Evolutionary conservation across 2,888 invertebrate genomes (phyloP).

Genomic region (Drosophila anomalata): DNA sequence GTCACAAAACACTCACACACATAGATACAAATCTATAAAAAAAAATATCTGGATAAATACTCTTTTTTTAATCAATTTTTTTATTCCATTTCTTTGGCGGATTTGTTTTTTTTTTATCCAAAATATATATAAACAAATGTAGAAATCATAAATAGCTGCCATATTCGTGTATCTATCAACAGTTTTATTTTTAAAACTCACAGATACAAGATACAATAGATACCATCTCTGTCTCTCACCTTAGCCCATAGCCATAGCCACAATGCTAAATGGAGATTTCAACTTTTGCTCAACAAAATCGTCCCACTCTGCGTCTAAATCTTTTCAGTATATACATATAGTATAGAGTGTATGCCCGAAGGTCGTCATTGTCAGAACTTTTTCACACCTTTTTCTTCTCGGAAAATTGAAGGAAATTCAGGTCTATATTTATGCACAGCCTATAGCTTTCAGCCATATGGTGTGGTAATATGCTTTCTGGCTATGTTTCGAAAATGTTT

Average conservation of each 20-base stretch:
- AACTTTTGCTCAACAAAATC: conserved; percentile 2
- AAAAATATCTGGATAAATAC: conserved; percentile 30
- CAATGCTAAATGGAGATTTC: conserved; percentile 14
- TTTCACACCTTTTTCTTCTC: conserved; percentile 39
- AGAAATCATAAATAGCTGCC: conserved; percentile 22
- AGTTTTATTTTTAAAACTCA: conserved; percentile 41
- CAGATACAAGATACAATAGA: conserved; percentile 38
- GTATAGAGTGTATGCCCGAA: conserved; percentile 10
- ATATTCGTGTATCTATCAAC: conserved; percentile 42
- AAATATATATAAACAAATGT: conserved; percentile 21
- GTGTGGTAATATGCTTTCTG: background rate
- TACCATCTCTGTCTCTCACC: conserved; percentile 7
- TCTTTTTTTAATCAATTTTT: conserved; percentile 14
- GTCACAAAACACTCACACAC: conserved; percentile 14
- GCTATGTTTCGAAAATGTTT: background rate
- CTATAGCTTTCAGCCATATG: conserved; percentile 4
- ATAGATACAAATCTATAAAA: conserved; percentile 3
- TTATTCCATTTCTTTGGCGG: background rate
- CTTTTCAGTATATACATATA: conserved; percentile 3
- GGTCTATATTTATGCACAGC: conserved; percentile 36
- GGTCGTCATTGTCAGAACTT: conserved; percentile 36
- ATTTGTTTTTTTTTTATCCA: background rate
- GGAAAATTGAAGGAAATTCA: conserved; percentile 12
- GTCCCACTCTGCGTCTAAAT: conserved; percentile 2
- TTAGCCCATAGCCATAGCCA: background rate